Base-by-base conservation (phyloP, 2,888 invertebrate species). In the Dione vanillae region DNA sequence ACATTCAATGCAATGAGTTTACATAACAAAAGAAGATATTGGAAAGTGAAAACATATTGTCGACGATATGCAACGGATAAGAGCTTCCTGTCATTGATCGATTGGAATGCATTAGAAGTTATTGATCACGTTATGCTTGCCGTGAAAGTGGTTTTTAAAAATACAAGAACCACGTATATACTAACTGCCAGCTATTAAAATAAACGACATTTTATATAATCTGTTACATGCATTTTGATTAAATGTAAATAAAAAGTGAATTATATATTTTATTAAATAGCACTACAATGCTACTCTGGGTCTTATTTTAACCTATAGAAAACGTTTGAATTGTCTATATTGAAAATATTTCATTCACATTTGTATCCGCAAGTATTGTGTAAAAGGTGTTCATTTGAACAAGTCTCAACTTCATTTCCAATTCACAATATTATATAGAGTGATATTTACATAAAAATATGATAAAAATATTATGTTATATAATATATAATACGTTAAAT, bases 31-130 rank as follows among this genome's bases (percentile, higher is more conserved):
- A 72, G 69, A 66, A 69, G 70, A 67, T 69, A 74, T 73, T 71
- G 59, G 70, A 74, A 74, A 75, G 73, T 75, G 74, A 75, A 74
- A 74, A 74, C 74, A 71, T 74, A 71, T 58, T 73, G 66, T 72
- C 56, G 59, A 66, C 65, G 58, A 65, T 69, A 71, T 64, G 66
- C 66, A 69, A 56, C 69, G 67, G 74, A 70, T 74, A 68, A 64
- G 65, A 54, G 59, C 66, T 74, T 74, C 72, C 74, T 70, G 72
- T 69, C 70, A 70, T 70, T 65, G 72, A 70, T 68, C 52, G 67
- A 70, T 69, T 66, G 70, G 61, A 65, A 70, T 70, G 72, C 67
- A 69, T 67, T 67, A 64, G 49, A 64, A 49, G 64, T 64, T 49
- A 47, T 62, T 64, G 64, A 64, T 64, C 37, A 64, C 49, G 49